phyloP scores from a whole-genome alignment of 2,888 invertebrate species.

The Noctua janthina region DNA sequence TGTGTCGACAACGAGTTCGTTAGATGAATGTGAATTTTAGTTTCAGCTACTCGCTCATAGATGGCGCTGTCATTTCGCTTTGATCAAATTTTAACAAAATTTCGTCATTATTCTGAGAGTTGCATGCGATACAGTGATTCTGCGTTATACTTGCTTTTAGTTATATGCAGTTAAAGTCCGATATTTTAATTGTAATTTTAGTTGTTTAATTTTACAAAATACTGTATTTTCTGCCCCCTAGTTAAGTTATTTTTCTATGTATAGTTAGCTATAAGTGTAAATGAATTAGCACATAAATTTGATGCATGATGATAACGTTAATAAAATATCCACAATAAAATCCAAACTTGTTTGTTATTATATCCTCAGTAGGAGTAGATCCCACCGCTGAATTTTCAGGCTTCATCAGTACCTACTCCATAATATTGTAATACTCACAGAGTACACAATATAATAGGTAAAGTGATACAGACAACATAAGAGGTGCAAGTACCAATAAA shows the following conservation, averaged over 20 bases:
- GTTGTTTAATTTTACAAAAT: conserved; percentile 88
- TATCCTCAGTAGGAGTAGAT: conserved; percentile 40
- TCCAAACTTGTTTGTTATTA: conserved; percentile 80
- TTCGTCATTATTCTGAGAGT: conserved; percentile 85
- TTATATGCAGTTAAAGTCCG: conserved; percentile 86
- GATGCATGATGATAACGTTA: conserved; percentile 91
- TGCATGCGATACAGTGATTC: conserved; percentile 83
- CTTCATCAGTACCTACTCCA: neutral
- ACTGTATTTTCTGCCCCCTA: conserved; percentile 89
- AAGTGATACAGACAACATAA: neutral
- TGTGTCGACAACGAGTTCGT: conserved; percentile 66
- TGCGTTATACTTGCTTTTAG: conserved; percentile 87
- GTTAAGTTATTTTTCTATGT: conserved; percentile 91
- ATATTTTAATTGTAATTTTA: conserved; percentile 87
- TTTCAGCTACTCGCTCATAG: conserved; percentile 73
- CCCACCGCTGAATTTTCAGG: neutral
- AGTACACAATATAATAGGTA: neutral
- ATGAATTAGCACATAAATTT: conserved; percentile 90
- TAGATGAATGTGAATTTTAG: conserved; percentile 61
- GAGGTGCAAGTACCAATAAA: neutral
- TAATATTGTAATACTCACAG: no score
- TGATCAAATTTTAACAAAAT: conserved; percentile 67
- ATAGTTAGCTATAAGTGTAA: conserved; percentile 90
- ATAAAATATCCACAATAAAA: conserved; percentile 90
- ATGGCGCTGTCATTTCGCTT: conserved; percentile 74